phyloP scores from a whole-genome alignment of 1,140 invertebrate genomes.

The Aleiodes sp. region DNA sequence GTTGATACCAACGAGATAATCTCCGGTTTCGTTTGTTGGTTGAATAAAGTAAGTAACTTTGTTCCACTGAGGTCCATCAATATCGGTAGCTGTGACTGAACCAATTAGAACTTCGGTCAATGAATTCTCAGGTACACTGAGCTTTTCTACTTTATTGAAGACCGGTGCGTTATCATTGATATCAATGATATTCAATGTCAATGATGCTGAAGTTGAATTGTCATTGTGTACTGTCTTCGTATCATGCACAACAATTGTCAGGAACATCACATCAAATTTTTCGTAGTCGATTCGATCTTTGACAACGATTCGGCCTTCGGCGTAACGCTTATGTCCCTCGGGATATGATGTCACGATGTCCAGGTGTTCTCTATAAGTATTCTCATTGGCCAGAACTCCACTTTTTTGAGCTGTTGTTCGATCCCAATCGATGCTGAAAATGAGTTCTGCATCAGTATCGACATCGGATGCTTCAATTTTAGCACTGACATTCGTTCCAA shows the following conservation, averaged over 20 bases:
- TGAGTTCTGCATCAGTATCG: slow-evolving; percentile 66
- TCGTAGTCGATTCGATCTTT: slow-evolving; percentile 42
- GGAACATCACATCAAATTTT: slow-evolving; percentile 37
- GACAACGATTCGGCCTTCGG: slow-evolving; percentile 29
- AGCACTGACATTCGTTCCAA: slow-evolving; percentile 55
- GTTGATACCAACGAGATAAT: slow-evolving; percentile 27
- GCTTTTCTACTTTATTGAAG: slow-evolving; percentile 29
- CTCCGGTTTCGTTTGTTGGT: slow-evolving; percentile 32
- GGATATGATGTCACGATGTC: slow-evolving; percentile 30
- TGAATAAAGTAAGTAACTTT: slow-evolving; percentile 37
- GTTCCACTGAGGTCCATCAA: slow-evolving; percentile 41
- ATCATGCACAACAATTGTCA: slow-evolving; percentile 39
- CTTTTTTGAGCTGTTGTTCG: slow-evolving; percentile 65
- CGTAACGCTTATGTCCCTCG: slow-evolving; percentile 21
- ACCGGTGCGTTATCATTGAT: slow-evolving; percentile 41
- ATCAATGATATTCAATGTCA: slow-evolving; percentile 39
- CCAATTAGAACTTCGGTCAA: slow-evolving; percentile 32
- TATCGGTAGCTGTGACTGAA: slow-evolving; percentile 38
- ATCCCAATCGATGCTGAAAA: slow-evolving; percentile 68
- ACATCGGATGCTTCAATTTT: slow-evolving; percentile 65
- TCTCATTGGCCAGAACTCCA: slow-evolving; percentile 32
- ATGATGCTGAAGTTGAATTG: slow-evolving; percentile 34
- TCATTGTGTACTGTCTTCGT: slow-evolving; percentile 38
- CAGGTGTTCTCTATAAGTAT: slow-evolving; percentile 26
- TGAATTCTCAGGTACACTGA: slow-evolving; percentile 41